phyloP scores from a whole-genome alignment of 2,113 vertebrate genomes.

The Neotragus moschatus region DNA sequence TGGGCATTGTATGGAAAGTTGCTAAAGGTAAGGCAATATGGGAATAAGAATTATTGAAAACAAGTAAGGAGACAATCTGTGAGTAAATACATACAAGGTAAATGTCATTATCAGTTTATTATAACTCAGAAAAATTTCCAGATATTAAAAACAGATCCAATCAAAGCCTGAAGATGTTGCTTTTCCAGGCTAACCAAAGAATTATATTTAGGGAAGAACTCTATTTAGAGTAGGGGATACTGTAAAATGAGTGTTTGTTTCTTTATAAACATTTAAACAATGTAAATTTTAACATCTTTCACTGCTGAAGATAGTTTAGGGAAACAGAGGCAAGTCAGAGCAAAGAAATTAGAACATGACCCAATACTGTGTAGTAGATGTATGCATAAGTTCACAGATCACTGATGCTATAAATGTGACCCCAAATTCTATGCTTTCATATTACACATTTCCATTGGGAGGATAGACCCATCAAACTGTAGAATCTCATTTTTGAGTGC shows the following conservation, averaged over 20 bases:
- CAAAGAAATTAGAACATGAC: not conserved
- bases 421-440: not conserved
- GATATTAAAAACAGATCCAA: not conserved
- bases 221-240: not conserved
- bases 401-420: not conserved
- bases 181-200: not conserved
- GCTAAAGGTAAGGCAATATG: not conserved
- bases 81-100: not conserved
- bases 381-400: not conserved
- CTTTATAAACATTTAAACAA: not conserved
- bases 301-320: not conserved
- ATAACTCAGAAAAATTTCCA: not conserved
- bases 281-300: not conserved
- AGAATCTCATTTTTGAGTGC: not conserved
- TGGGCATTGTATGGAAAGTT: not conserved
- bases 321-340: not conserved
- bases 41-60: not conserved
- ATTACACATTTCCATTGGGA: not conserved
- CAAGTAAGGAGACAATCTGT: not conserved
- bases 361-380: not conserved
- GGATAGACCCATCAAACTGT: not conserved
- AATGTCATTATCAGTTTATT: not conserved
- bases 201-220: not conserved
- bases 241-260: not conserved
- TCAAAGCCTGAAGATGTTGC: not conserved